Base-by-base conservation (phyloP, 2,797 vertebrate genomes). In the Eospalax fontanierii region DNA sequence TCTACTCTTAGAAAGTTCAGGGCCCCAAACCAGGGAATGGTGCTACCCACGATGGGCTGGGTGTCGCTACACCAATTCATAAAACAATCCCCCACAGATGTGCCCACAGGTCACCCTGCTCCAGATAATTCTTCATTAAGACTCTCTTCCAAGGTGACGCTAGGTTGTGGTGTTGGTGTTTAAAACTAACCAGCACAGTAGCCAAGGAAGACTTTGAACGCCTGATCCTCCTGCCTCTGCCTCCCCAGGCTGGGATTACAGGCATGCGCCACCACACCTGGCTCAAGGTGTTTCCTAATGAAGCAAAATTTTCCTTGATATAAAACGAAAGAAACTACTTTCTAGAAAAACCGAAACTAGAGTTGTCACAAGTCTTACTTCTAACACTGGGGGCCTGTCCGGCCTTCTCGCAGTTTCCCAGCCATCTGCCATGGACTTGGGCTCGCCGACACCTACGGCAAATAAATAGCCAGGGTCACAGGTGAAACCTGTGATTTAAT, bases 401-500 rank as follows among this genome's bases (percentile, higher is more conserved):
- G 98, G 95, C 87, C 99, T 98, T 38, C 99, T 98, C 1, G 99
- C 98, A 0, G 99, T 99, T 89, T 99, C 99, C 99, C 99, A 99
- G 28, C 99, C 99, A 0, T 99, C 99, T 0, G 97, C 99, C 98
- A 98, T 99, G 57, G 98, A 99, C 75, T 93, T 98, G 10, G 98
- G 98, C 76, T 86, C 97, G 46, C 99, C 98, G 0, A 97, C 85
- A 75, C 98, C 99, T 99, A 79, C 2, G 43, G 54, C n/a, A 75
- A 57, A 90, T 6, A 75, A 57, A 90, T 4, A 65, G 30, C 11
- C 30, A 4, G 0, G 4, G 4, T 75, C n/a, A 82, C 5, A 0
- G 4, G 10, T 12, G 0, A 3, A 1, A 28, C 79, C 33, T 4
- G 4, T n/a, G 43, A 54, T 26, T 63, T 88, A 6, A 57, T 19